Evolutionary conservation across 2,888 invertebrate species (phyloP).

Genomic region (Drosophila greeni): DNA sequence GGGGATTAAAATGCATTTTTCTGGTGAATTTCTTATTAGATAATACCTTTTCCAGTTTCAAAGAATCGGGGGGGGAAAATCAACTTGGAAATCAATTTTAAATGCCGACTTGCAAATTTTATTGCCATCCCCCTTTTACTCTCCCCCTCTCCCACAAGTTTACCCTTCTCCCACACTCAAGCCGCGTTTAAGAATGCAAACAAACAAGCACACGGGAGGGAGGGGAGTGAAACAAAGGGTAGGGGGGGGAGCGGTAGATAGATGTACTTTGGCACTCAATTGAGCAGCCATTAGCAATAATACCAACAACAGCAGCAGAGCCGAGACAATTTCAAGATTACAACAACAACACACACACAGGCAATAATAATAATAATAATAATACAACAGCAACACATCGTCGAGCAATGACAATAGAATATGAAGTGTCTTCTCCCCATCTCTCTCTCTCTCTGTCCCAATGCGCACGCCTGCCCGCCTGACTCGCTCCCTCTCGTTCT

Average conservation of each 20-base stretch:
- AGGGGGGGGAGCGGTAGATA: slow-evolving; percentile 2
- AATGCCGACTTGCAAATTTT: slow-evolving; percentile 17
- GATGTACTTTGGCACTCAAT: slow-evolving; percentile 71
- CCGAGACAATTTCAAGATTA: slow-evolving; percentile 72
- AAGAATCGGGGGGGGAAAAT: slow-evolving; percentile 14
- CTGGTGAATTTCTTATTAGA: slow-evolving; percentile 2
- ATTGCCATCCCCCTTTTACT: not conserved
- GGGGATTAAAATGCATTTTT: not conserved
- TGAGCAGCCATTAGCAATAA: slow-evolving; percentile 70
- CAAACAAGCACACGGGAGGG: slow-evolving; percentile 7
- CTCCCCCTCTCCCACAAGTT: too few species aligned
- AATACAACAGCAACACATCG: slow-evolving; percentile 23
- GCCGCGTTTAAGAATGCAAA: slow-evolving; percentile 12
- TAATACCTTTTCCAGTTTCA: slow-evolving; percentile 9
- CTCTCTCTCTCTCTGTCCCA: slow-evolving; percentile 15
- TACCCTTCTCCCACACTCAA: not conserved
- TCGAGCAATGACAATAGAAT: slow-evolving; percentile 65
- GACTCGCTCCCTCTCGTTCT: slow-evolving; percentile 15
- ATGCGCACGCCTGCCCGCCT: slow-evolving; percentile 24
- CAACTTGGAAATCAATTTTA: slow-evolving; percentile 14
- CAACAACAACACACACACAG: slow-evolving; percentile 58
- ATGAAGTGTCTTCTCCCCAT: slow-evolving; percentile 58
- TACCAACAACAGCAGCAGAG: slow-evolving; percentile 51
- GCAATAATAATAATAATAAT: slow-evolving; percentile 14
- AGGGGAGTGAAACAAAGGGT: not conserved